These are phyloP conservation scores for Hipposideros larvatus DNA, from an alignment of 2,797 vertebrate genomes.

Conservation along the genomic window DNA sequence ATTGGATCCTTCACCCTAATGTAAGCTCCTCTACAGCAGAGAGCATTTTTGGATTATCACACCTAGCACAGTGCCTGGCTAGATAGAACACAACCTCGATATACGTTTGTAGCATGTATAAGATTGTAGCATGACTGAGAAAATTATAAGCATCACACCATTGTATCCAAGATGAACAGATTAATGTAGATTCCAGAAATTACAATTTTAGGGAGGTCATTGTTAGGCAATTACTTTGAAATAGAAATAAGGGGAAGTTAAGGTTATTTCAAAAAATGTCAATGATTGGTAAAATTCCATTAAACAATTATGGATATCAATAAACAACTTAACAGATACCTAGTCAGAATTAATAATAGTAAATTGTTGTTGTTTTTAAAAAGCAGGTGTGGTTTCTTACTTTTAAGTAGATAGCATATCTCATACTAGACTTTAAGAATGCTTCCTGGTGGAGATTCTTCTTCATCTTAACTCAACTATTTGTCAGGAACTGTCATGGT, in stretches of 20 bases:
- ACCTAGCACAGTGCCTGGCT: not conserved
- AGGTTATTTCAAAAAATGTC: not conserved
- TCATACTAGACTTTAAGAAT: not conserved
- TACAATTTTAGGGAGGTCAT: not conserved
- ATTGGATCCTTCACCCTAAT: not conserved
- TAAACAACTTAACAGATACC: not conserved
- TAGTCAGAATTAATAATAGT: conserved; percentile 10
- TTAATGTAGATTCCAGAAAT: not conserved
- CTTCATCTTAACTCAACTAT: not conserved
- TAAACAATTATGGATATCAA: not conserved
- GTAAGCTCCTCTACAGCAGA: not conserved
- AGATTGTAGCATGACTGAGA: not conserved
- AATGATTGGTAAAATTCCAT: not conserved
- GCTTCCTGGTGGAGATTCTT: not conserved
- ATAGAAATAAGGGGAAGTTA: not conserved
- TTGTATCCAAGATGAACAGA: not conserved
- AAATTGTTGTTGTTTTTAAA: not conserved
- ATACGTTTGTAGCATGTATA: not conserved
- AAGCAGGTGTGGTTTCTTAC: not conserved
- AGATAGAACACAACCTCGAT: not conserved
- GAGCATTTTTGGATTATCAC: not conserved
- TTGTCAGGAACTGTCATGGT: not conserved
- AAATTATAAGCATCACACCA: not conserved
- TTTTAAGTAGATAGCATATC: not conserved
- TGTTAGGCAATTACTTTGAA: not conserved